Base-by-base conservation (phyloP, 2,113 vertebrate genomes). In the Acrocephalus kingi region DNA sequence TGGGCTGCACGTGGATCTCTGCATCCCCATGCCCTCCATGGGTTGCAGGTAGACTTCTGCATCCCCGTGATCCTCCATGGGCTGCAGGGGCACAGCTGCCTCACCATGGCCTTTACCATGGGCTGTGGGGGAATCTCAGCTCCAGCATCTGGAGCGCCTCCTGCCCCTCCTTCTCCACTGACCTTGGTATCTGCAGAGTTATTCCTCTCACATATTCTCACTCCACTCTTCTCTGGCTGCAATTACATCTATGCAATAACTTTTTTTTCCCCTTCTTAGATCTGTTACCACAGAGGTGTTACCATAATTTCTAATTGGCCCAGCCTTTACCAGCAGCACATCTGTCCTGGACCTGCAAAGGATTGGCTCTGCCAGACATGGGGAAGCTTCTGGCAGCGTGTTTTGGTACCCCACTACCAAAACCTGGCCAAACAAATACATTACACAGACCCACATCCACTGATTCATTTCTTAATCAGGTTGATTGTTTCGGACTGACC, bases 71-170 rank as follows among this genome's bases (percentile, higher is more conserved):
- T 8, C 9, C 8, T 22, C 10, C n/a, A 14, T 4, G 37, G 37
- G 37, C 37, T 39, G 37, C 37, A 61, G 37, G 11, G 37, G 6
- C 67, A 35, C 67, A 46, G 58, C 56, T 62, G 25, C 46, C 7
- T 30, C 55, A 24, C 35, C 55, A 13, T 43, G 24, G 21, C 5
- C 35, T 27, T 9, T 3, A n/a, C 16, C 25, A 62, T 0, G 0
- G 39, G 14, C 39, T 33, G 13, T 39, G 46, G 33, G 11, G 14
- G 22, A 37, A 73, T 27, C 4, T 9, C 58, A 55, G 48, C 39
- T 33, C 28, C 5, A 7, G 18, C 41, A 64, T 10, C 21, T 7
- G 10, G 14, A 55, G 41, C n/a, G 64, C 14, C 28, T 84, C 49
- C 28, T 48, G 14, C 28, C 23, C 9, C 6, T 84, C 58, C 22